Evolutionary conservation across 1,140 invertebrate genomes (phyloP).

Genomic region (Odontomachus brunneus): DNA sequence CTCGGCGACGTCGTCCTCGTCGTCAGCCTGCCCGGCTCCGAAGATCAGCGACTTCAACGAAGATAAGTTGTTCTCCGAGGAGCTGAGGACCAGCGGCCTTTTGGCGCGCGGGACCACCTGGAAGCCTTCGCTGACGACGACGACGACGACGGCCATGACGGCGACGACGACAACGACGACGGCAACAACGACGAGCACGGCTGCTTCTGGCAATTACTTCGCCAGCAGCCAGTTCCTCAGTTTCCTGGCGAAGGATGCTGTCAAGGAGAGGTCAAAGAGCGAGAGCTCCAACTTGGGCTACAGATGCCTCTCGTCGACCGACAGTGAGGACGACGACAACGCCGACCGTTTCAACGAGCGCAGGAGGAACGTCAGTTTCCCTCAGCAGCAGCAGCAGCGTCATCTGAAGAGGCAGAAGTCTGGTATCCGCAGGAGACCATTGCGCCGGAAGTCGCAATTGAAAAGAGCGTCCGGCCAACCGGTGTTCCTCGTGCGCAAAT

Average conservation of each 20-base stretch:
- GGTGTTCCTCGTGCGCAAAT: conserved; percentile 82
- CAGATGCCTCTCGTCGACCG: conserved; percentile 78
- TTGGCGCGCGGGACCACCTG: conserved; percentile 70
- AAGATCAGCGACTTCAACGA: conserved; percentile 85
- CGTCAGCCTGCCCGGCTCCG: conserved; percentile 74
- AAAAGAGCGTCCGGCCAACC: conserved; percentile 79
- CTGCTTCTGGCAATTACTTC: conserved; percentile 77
- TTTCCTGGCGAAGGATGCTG: conserved; percentile 75
- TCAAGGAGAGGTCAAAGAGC: conserved; percentile 53
- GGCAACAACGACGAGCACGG: background rate
- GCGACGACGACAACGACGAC: background rate
- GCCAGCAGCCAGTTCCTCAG: conserved; percentile 81
- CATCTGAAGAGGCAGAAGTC: conserved; percentile 65
- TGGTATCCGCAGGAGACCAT: conserved; percentile 77
- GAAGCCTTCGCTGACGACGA: conserved; percentile 48
- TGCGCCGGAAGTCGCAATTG: conserved; percentile 82
- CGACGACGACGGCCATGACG: background rate
- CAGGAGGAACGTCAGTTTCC: conserved; percentile 52
- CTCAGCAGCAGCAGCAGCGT: conserved; percentile 44
- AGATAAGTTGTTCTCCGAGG: conserved; percentile 82
- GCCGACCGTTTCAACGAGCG: conserved; percentile 31
- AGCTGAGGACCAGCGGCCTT: conserved; percentile 71
- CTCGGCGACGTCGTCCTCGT: conserved; percentile 78
- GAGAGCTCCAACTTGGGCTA: conserved; percentile 62
- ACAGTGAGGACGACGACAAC: conserved; percentile 75